Evolutionary conservation across 2,888 invertebrate genomes (phyloP), one percentile per base, ranked within the genome.

Genomic region (Archips crataeganus): DNA sequence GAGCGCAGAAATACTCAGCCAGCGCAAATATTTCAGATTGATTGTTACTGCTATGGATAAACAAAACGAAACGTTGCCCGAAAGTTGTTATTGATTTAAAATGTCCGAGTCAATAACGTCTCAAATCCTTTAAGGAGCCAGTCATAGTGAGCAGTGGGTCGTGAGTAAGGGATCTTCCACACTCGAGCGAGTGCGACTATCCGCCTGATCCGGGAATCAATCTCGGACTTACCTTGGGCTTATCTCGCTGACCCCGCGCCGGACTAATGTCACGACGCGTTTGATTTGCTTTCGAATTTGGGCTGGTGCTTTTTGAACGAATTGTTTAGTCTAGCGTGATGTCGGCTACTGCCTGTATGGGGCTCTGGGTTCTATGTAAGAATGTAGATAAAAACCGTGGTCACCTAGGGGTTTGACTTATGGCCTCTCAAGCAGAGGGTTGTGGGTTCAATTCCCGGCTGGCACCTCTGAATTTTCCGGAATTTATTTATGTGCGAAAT

Each of bases 121-220:
- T 81, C 79, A 87, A 87, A 89, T 87, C 87, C 87, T 77, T 79
- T 83, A 84, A 88, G 86, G 83, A 87, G 77, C 79, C 81, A 86
- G 86, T 88, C 89, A 88, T 88, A 88, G 86, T 76, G 85, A 75
- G 84, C 91, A 89, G 83, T 85, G 90, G 84, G 74, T 88, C 89
- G 93, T 88, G 89, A 92, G 90, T 91, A 93, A 93, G 80, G 92
- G 89, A 92, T 92, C 86, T 88, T 84, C 82, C 83, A 88, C 93
- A 92, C 91, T 90, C 78, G 88, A 89, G 85, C 86, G 89, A 80
- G 76, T 81, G 82, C 86, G 79, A 82, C 85, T 86, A 85, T 85
- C 88, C 87, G 85, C 59, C 81, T 92, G 91, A 93, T 92, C 94
- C 93, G 85, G 88, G 92, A 90, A 94, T 94, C 94, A 93, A 93